Conservation (phyloP, 1,140 invertebrate species). For the Theocolax elegans region DNA sequence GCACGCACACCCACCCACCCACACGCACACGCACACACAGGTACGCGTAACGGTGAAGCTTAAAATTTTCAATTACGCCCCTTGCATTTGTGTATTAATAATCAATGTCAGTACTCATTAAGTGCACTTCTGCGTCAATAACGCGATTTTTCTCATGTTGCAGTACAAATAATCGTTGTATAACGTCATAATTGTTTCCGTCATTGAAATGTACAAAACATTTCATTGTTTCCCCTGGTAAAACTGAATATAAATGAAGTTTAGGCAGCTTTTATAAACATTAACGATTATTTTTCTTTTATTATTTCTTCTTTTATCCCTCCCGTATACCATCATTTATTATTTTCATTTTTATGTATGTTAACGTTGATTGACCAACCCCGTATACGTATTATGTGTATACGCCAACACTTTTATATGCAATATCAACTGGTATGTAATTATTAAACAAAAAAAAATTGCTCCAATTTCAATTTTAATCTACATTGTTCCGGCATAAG, state of each 20-base stretch:
- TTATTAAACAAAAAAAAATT: too few relatives aligned
- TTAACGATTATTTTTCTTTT: too few relatives aligned
- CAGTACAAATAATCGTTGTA: background rate
- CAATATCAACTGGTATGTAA: too few relatives aligned
- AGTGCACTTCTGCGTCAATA: background rate
- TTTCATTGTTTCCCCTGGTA: background rate
- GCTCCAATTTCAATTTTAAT: too few relatives aligned
- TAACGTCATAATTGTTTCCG: background rate
- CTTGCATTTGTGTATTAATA: slow-evolving; percentile 6
- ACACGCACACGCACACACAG: background rate
- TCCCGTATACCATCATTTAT: too few relatives aligned
- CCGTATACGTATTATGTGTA: too few relatives aligned
- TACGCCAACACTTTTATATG: too few relatives aligned
- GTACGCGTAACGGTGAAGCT: background rate
- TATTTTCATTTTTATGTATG: too few relatives aligned
- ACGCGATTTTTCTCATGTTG: background rate
- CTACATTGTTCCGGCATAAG: too few relatives aligned
- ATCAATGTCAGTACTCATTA: slow-evolving; percentile 14
- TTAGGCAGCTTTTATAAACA: background rate
- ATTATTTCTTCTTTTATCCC: too few relatives aligned
- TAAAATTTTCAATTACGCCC: slow-evolving; percentile 21
- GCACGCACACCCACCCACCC: too few relatives aligned
- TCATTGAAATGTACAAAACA: slow-evolving; percentile 6
- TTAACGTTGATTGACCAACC: too few relatives aligned
- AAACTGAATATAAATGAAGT: background rate